Percentiles rank a stretch among this genome's conserved stretches.
phyloP scores from a whole-genome alignment of 2,888 invertebrate genomes.

The Stenchaetothrips biformis region DNA sequence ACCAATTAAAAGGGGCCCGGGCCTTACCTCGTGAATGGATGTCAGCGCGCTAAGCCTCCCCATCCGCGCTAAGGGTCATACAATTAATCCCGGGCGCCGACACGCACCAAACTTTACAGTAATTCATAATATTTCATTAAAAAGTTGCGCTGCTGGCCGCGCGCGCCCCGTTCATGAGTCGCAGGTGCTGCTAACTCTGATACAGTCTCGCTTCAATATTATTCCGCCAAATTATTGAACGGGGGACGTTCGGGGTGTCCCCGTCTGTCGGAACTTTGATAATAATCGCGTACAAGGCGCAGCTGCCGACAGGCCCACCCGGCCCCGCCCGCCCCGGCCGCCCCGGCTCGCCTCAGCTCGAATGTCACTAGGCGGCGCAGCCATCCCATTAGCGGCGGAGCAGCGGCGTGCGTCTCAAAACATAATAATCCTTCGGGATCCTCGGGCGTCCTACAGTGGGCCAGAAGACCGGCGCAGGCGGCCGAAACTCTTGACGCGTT shows the following conservation, averaged over 20 bases:
- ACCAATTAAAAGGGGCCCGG: neutral
- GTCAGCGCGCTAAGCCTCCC: neutral
- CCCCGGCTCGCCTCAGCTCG: too few relatives aligned
- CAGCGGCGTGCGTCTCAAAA: too few relatives aligned
- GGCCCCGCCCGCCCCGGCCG: neutral
- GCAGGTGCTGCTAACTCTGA: slow-evolving; percentile 20
- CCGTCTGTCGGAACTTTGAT: slow-evolving; percentile 19
- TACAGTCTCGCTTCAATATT: slow-evolving; percentile 6
- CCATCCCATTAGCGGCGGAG: too few relatives aligned
- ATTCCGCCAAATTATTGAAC: slow-evolving; percentile 8
- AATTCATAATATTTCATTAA: slow-evolving; percentile 25
- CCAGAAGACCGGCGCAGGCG: too few relatives aligned
- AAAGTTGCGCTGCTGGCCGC: neutral
- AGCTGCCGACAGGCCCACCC: neutral
- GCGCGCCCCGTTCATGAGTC: neutral
- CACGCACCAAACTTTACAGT: neutral
- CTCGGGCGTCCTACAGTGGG: too few relatives aligned
- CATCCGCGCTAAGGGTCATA: neutral
- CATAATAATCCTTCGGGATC: too few relatives aligned
- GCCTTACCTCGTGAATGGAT: neutral
- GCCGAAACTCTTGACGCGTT: too few relatives aligned
- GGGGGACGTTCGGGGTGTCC: neutral
- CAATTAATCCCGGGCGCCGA: slow-evolving; percentile 15
- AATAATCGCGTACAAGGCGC: slow-evolving; percentile 22
- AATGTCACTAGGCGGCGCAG: too few relatives aligned